Conservation (phyloP, 1,140 invertebrate genomes). For the Drosophila setifemur region DNA sequence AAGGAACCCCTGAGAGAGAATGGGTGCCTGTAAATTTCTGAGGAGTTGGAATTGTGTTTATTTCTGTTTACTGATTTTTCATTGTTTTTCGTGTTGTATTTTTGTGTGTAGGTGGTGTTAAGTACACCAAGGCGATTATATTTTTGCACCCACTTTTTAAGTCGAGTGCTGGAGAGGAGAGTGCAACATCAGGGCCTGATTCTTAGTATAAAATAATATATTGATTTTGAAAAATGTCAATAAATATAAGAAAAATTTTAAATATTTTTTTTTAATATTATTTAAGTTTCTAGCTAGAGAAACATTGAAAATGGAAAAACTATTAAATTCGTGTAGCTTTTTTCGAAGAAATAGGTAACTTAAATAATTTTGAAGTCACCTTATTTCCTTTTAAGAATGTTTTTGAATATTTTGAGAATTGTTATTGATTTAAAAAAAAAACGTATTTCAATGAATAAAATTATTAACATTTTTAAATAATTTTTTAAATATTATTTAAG, state of each 20-base stretch:
- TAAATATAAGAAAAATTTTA: no score
- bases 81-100: no score
- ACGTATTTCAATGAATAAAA: no score
- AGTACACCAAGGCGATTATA: slow-evolving; percentile 58
- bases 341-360: no score
- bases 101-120: slow-evolving; percentile 27
- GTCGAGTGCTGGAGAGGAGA: slow-evolving; percentile 21
- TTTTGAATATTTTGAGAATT: slow-evolving; percentile 41
- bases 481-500: no score
- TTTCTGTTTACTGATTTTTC: slow-evolving; percentile 33
- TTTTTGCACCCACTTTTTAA: slow-evolving; percentile 44
- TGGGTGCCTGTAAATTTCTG: neutral
- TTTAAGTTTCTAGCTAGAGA: no score
- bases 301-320: no score
- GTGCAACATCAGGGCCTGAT: neutral
- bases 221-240: neutral
- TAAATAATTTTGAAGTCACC: neutral
- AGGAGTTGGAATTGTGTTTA: neutral
- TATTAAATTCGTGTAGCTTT: no score
- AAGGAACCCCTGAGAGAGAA: slow-evolving; percentile 25
- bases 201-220: neutral
- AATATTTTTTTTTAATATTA: no score
- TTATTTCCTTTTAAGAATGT: slow-evolving; percentile 6
- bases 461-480: no score
- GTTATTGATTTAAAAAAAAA: no score